Evolutionary conservation across 2,113 vertebrate genomes (phyloP).

Genomic region (Anser brachyrhynchus): DNA sequence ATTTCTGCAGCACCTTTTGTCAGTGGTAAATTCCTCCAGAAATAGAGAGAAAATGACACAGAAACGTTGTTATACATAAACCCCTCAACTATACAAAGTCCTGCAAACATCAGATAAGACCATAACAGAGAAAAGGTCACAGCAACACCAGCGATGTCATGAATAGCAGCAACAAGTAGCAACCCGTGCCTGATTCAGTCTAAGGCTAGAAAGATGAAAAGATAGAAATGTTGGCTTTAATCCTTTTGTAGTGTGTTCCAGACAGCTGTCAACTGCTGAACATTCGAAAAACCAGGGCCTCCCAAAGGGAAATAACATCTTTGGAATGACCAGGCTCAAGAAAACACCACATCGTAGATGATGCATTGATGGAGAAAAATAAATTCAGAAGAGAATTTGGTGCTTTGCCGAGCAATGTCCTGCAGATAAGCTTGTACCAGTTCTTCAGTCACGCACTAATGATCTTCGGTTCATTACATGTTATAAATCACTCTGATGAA

Average conservation of each 20-base stretch:
- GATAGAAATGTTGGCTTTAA: constrained; percentile 73
- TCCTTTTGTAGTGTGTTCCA: constrained; percentile 66
- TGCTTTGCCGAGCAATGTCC: constrained; percentile 65
- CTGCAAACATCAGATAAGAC: constrained; percentile 61
- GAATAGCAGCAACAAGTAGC: constrained; percentile 75
- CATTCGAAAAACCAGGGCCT: constrained; percentile 61
- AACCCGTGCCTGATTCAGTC: constrained; percentile 66
- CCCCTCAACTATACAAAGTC: constrained; percentile 35
- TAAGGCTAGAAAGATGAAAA: constrained; percentile 68
- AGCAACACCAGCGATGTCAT: constrained; percentile 66
- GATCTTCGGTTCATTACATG: constrained; percentile 44
- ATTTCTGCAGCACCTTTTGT: constrained; percentile 22
- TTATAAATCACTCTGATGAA: constrained; percentile 63
- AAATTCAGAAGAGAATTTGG: constrained; percentile 65
- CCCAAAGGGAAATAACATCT: constrained; percentile 76
- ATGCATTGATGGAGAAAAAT: constrained; percentile 68
- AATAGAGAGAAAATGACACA: constrained; percentile 40
- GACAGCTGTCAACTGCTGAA: constrained; percentile 73
- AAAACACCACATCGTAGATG: constrained; percentile 72
- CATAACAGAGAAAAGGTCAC: constrained; percentile 65
- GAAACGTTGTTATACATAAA: constrained; percentile 22
- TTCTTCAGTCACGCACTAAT: constrained; percentile 69
- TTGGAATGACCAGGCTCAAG: constrained; percentile 64
- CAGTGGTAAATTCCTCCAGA: background rate
- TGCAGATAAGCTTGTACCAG: constrained; percentile 66